These are phyloP conservation scores for Anadara kagoshimensis DNA, from an alignment of 1,140 invertebrate species.

Conservation along the genomic window DNA sequence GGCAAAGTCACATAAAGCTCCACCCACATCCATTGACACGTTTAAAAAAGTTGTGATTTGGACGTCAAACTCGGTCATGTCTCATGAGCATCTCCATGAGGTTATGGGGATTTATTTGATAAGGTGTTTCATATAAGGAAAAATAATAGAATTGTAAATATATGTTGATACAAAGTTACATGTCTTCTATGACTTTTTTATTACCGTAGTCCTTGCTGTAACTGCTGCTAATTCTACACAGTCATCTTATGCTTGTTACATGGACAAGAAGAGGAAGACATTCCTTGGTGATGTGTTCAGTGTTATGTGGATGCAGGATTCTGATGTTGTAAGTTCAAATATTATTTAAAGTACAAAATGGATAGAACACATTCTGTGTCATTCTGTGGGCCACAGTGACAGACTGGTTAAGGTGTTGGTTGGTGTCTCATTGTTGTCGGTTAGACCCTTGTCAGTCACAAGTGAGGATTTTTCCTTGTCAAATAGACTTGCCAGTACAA, in stretches of 20 bases:
- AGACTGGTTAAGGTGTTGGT: neutral
- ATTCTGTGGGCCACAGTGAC: neutral
- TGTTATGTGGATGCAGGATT: constrained; percentile 83
- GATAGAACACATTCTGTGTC: neutral
- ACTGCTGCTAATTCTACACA: constrained; percentile 80
- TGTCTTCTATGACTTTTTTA: too few species aligned
- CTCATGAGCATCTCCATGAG: too few species aligned
- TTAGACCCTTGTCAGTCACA: neutral
- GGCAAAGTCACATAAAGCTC: too few species aligned
- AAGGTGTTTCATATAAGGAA: too few species aligned
- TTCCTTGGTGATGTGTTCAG: constrained; percentile 80
- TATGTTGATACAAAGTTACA: too few species aligned
- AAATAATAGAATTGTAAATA: too few species aligned
- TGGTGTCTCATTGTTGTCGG: neutral
- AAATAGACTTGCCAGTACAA: neutral
- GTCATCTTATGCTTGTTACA: constrained; percentile 80
- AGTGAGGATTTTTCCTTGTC: neutral
- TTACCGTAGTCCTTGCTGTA: constrained; percentile 78
- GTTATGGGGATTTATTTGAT: too few species aligned
- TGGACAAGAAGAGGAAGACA: constrained; percentile 74
- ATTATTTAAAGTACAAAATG: neutral
- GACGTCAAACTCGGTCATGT: too few species aligned
- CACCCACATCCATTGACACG: too few species aligned
- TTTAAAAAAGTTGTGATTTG: too few species aligned
- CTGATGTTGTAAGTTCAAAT: constrained; percentile 74